Evolutionary conservation across 1,140 invertebrate genomes (phyloP).

Genomic region (Scaptomyza montana): DNA sequence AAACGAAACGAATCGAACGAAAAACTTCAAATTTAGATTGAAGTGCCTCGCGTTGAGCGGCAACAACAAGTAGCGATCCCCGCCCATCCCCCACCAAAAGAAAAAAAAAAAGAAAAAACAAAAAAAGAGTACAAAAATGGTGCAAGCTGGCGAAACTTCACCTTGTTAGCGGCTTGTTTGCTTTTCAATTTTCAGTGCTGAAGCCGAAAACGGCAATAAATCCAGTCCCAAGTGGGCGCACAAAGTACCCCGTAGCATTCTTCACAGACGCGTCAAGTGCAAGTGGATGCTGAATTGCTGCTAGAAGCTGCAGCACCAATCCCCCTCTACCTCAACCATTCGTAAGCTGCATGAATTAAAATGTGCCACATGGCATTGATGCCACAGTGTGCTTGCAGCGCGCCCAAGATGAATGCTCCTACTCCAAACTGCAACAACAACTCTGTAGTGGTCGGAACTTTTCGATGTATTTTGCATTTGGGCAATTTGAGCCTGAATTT

Average conservation of each 20-base stretch:
- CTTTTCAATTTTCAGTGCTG: constrained; percentile 78
- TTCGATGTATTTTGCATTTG: constrained; percentile 24
- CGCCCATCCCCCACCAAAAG: too few relatives aligned
- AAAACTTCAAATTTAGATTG: constrained; percentile 77
- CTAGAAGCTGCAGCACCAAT: not conserved
- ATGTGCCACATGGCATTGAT: constrained; percentile 40
- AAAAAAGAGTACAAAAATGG: constrained; percentile 40
- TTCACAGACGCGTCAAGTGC: constrained; percentile 63
- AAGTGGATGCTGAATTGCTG: constrained; percentile 20
- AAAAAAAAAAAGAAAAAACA: not conserved
- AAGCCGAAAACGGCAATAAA: constrained; percentile 80
- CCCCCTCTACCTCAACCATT: not conserved
- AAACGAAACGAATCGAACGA: constrained; percentile 44
- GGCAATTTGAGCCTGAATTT: constrained; percentile 37
- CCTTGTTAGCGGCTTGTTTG: constrained; percentile 81
- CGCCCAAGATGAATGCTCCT: constrained; percentile 29
- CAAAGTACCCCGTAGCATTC: constrained; percentile 44
- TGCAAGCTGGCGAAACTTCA: constrained; percentile 60
- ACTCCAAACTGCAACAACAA: constrained; percentile 10
- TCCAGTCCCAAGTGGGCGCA: constrained; percentile 55
- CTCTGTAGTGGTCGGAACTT: not conserved
- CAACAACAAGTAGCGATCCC: constrained; percentile 7
- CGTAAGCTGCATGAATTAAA: constrained; percentile 70
- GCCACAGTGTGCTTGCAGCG: not conserved
- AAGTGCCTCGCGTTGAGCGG: constrained; percentile 49